Percentiles rank a stretch among this genome's conserved stretches.
Conservation (phyloP, 2,797 vertebrate species). For the Podargus strigoides region DNA sequence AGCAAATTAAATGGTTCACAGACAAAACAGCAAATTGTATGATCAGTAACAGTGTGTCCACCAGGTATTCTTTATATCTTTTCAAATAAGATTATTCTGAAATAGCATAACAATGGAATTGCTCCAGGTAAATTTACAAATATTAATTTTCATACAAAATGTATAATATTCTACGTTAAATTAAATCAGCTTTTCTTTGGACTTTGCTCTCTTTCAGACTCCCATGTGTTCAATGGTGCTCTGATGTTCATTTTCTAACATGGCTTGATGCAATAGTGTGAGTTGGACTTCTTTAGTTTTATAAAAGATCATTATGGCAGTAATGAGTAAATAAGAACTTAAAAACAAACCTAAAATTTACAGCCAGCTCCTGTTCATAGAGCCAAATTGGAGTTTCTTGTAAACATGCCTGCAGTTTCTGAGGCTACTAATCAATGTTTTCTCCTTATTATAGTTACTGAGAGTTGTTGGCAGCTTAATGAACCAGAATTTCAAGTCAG, state of each 20-base stretch:
- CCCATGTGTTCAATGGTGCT: neutral
- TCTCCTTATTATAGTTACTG: neutral
- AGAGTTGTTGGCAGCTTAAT: neutral
- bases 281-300: neutral
- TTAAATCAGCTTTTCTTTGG: neutral
- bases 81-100: neutral
- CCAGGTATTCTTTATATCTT: neutral
- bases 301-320: neutral
- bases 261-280: neutral
- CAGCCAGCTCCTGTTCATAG: neutral
- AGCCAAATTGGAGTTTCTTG: neutral
- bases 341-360: neutral
- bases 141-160: neutral
- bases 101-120: neutral
- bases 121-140: neutral
- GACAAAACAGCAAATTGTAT: neutral
- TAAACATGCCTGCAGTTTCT: neutral
- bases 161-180: neutral
- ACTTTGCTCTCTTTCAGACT: neutral
- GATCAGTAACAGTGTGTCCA: neutral
- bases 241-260: neutral
- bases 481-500: neutral
- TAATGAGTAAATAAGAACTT: neutral
- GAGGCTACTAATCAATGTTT: neutral
- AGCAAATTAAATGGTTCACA: neutral